phyloP scores from a whole-genome alignment of 2,113 vertebrate genomes.

The Recurvirostra avosetta region DNA sequence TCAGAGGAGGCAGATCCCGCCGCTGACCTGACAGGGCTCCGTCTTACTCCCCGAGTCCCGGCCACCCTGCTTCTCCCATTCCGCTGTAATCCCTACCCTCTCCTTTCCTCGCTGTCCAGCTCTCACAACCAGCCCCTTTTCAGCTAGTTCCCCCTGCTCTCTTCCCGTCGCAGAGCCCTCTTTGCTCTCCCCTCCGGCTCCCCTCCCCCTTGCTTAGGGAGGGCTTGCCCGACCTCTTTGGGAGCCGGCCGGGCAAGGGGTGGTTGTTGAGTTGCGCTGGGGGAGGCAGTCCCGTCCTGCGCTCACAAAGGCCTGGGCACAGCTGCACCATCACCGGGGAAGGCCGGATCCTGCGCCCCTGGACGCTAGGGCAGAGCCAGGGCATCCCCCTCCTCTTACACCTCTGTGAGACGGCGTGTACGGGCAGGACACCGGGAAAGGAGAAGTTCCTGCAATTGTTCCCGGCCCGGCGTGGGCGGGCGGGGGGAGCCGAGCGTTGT shows the following conservation, averaged over 20 bases:
- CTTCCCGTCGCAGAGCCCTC: neutral
- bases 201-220: neutral
- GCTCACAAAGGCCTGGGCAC: neutral
- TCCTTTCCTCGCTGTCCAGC: neutral
- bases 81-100: neutral
- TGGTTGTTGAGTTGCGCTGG: neutral
- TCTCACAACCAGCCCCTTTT: neutral
- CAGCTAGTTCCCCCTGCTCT: neutral
- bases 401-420: neutral
- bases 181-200: neutral
- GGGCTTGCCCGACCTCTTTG: neutral
- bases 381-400: neutral
- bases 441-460: conserved; percentile 41
- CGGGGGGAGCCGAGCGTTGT: neutral
- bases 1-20: neutral
- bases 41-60: neutral
- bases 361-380: neutral
- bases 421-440: neutral
- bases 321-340: neutral
- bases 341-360: neutral
- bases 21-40: neutral
- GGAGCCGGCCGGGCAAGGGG: neutral
- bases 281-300: neutral
- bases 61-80: neutral
- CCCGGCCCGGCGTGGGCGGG: neutral